Percentiles rank a stretch among this genome's conserved stretches.
Evolutionary conservation across 2,113 vertebrate genomes (phyloP).

Genomic region (Tauraco erythrolophus): DNA sequence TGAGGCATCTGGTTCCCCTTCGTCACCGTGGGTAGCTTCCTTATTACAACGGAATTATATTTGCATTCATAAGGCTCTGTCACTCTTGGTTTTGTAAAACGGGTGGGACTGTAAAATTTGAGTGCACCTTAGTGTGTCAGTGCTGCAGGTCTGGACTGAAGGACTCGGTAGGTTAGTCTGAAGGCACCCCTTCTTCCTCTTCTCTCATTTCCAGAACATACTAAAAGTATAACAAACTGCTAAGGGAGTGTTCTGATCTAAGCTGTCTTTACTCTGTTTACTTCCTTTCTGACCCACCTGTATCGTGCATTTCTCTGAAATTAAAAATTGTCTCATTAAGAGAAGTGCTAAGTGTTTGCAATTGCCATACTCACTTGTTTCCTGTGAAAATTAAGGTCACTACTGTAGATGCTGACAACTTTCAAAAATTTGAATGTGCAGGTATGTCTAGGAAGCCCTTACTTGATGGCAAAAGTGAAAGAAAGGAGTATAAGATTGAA

Average conservation of each 20-base stretch:
- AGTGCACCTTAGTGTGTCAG: background rate
- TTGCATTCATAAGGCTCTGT: background rate
- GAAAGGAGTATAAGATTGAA: background rate
- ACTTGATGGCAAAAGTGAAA: background rate
- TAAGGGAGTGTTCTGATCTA: background rate
- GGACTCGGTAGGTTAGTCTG: background rate
- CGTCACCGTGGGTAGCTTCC: background rate
- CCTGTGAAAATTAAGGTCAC: background rate
- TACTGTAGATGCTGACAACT: background rate
- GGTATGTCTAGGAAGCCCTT: background rate
- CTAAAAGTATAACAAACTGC: background rate
- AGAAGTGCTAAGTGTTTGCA: background rate
- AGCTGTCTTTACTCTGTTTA: background rate
- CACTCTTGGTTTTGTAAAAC: too few species aligned
- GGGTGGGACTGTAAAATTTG: background rate
- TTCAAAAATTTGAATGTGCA: background rate
- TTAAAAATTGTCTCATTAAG: background rate
- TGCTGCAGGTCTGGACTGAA: background rate
- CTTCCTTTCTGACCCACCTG: background rate
- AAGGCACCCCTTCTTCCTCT: background rate
- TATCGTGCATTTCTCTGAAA: background rate
- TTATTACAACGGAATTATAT: background rate
- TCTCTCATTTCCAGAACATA: background rate
- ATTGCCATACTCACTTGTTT: background rate
- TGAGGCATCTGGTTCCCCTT: background rate